Evolutionary conservation across 2,888 invertebrate species (phyloP), one percentile per base, ranked within the genome.

Genomic region (Lasioglossum figueresi): DNA sequence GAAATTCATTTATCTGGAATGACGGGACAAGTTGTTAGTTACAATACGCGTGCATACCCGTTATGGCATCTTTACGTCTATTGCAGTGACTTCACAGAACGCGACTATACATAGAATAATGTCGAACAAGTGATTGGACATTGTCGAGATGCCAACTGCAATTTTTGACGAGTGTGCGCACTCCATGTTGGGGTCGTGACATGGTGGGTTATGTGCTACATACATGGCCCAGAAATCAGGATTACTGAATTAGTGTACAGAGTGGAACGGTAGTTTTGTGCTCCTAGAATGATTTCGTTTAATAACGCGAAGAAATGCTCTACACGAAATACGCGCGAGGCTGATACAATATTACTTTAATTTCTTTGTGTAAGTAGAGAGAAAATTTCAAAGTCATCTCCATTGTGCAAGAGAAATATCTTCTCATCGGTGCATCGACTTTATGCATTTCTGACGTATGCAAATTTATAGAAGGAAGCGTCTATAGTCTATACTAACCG

Each of bases 1-100:
- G 63, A 63, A 63, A 63, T 31, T 63, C 63, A 63, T 63, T 63
- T 63, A 63, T 63, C 63, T 63, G 31, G 63, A 63, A 63, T 63
- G 63, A 63, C 63, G 31, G 68, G 37, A 37, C 68, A 68, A 16
- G 68, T 34, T 68, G 68, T 37, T 34, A 37, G 23, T 23, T 68
- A 12, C 23, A 68, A 68, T 68, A 68, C 68, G 23, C 68, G 34
- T 10, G 37, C 37, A 68, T 68, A 23, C 37, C 68, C 68, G 68
- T 68, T 68, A 37, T 68, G 37, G 31, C 63, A 63, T 63, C 68
- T 68, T 68, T 10, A 68, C 68, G 68, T 37, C 63, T 68, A 37
- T 37, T 37, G n/a, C 68, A 68, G 68, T 37, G 68, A 68, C 34
- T 68, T 37, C 10, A 23, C 34, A 4, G 23, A 37, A 68, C 68